Conservation (phyloP, 2,888 invertebrate species). For the Lasioglossum pauxillum region DNA sequence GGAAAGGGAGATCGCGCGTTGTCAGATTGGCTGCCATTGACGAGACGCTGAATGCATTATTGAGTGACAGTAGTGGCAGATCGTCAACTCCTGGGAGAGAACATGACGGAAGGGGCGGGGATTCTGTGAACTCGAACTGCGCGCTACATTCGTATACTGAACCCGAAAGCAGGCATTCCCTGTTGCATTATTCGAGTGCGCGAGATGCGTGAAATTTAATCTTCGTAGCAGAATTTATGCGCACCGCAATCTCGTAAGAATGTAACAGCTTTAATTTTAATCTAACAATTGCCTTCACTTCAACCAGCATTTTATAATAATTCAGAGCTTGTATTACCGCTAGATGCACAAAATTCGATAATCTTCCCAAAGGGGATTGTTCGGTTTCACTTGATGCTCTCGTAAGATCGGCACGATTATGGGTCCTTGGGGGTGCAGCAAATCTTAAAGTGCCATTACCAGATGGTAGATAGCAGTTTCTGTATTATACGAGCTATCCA, state of each 20-base stretch:
- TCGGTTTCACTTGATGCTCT: not conserved
- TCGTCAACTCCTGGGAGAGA: conserved; percentile 47
- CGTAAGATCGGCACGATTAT: not conserved
- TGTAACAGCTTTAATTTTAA: not conserved
- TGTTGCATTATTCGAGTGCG: not conserved
- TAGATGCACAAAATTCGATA: not conserved
- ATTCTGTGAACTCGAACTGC: conserved; percentile 20
- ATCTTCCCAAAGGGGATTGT: not conserved
- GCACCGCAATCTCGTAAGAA: not conserved
- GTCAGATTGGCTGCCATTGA: conserved; percentile 68
- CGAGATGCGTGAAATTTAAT: not conserved
- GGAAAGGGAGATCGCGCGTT: conserved; percentile 56
- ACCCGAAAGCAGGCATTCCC: not conserved
- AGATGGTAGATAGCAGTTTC: not conserved
- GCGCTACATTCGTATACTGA: not conserved
- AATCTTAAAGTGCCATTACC: not conserved
- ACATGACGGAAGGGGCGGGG: conserved; percentile 12
- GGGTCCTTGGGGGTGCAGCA: not conserved
- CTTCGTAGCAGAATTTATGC: not conserved
- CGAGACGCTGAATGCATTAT: conserved; percentile 74
- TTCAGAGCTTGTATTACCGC: not conserved
- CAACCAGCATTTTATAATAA: not conserved
- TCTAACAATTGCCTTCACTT: not conserved
- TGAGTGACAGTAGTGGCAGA: conserved; percentile 63
- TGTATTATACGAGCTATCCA: not conserved